Evolutionary conservation across 2,113 vertebrate genomes (phyloP).

Genomic region (Neogobius melanostomus): DNA sequence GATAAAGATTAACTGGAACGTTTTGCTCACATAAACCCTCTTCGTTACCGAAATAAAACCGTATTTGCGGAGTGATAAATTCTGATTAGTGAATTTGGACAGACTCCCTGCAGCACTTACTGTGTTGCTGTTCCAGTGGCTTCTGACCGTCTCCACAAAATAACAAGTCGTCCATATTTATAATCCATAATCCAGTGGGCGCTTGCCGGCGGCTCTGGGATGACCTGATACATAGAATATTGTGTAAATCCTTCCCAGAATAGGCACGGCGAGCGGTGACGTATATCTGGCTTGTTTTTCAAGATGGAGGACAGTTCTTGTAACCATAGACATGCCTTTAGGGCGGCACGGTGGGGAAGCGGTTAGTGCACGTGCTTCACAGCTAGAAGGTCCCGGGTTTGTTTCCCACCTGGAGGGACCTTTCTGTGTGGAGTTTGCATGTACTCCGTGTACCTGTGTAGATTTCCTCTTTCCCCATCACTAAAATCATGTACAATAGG

Average conservation of each 20-base stretch:
- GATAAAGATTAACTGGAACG: too few species aligned
- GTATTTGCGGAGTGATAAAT: background rate
- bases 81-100: background rate
- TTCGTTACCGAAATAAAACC: background rate
- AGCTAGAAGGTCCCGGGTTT: too few species aligned
- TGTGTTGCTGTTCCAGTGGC: constrained; percentile 21
- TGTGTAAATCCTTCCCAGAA: constrained; percentile 36
- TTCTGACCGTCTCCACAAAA: constrained; percentile 3
- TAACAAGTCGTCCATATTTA: constrained; percentile 11
- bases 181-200: constrained; percentile 42
- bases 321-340: background rate
- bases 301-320: background rate
- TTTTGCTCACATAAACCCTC: background rate
- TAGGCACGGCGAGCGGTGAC: constrained; percentile 33
- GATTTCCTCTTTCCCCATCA: too few species aligned
- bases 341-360: too few species aligned
- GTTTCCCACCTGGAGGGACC: too few species aligned
- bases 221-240: constrained; percentile 24
- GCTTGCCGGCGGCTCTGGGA: background rate
- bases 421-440: too few species aligned
- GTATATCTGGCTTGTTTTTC: background rate
- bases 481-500: too few species aligned
- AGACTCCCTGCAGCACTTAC: too few species aligned
- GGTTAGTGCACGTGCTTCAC: too few species aligned
- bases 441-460: too few species aligned